Evolutionary conservation across 2,113 vertebrate species (phyloP).

Genomic region (Bubo blakistoni): DNA sequence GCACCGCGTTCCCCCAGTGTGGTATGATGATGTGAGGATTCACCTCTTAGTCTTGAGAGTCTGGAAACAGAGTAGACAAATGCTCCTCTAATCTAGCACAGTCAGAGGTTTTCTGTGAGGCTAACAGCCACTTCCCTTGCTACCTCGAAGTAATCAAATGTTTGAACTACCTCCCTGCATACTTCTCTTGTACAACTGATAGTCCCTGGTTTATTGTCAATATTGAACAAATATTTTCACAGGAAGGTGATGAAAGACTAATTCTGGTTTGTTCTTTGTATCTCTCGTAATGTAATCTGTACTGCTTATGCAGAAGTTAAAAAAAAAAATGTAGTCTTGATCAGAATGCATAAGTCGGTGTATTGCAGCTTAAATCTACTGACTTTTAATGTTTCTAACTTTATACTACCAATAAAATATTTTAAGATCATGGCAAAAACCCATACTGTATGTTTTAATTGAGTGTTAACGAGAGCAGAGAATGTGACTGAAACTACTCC

Average conservation of each 20-base stretch:
- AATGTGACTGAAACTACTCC: background rate
- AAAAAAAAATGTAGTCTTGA: background rate
- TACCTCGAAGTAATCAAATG: background rate
- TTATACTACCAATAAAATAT: constrained; percentile 25
- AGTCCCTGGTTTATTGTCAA: background rate
- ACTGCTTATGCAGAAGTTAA: background rate
- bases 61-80: background rate
- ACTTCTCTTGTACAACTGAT: background rate
- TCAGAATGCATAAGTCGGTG: background rate
- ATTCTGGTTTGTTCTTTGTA: background rate
- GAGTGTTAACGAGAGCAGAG: background rate
- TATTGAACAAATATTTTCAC: background rate
- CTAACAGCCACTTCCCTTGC: background rate
- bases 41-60: background rate
- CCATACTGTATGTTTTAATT: background rate
- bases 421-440: background rate
- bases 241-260: background rate
- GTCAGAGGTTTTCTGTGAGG: background rate
- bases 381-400: constrained; percentile 20
- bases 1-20: background rate
- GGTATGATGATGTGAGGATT: background rate
- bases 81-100: background rate
- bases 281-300: background rate
- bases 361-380: background rate
- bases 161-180: background rate